These are phyloP conservation scores for Maconellicoccus hirsutus DNA, from an alignment of 1,140 invertebrate species.

Conservation along the genomic window DNA sequence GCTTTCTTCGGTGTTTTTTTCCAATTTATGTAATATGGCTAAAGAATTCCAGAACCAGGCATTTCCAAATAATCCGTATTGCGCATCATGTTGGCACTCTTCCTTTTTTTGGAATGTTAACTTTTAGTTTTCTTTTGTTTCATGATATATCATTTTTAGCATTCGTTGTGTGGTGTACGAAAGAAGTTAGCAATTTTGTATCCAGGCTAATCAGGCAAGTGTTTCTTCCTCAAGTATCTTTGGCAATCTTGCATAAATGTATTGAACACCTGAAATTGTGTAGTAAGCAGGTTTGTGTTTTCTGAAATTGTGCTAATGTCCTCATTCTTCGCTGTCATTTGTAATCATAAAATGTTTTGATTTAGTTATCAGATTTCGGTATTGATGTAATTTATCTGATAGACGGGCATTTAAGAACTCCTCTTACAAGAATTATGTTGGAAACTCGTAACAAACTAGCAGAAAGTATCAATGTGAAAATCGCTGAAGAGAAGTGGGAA, in stretches of 20 bases:
- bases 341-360: too few relatives aligned
- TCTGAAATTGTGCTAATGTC: not conserved
- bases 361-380: slow-evolving; percentile 54
- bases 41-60: slow-evolving; percentile 66
- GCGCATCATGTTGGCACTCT: slow-evolving; percentile 41
- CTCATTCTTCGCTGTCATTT: not conserved
- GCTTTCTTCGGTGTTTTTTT: slow-evolving; percentile 69
- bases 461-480: slow-evolving; percentile 57
- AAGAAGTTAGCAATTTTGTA: slow-evolving; percentile 71
- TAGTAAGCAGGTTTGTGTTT: slow-evolving; percentile 48
- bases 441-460: slow-evolving; percentile 61
- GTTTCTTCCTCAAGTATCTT: slow-evolving; percentile 75
- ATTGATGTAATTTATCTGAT: slow-evolving; percentile 74
- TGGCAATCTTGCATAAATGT: slow-evolving; percentile 76
- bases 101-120: not conserved
- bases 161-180: slow-evolving; percentile 80
- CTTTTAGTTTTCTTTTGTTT: not conserved
- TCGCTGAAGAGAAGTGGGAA: slow-evolving; percentile 57
- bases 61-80: slow-evolving; percentile 60
- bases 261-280: slow-evolving; percentile 63
- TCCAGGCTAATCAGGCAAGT: slow-evolving; percentile 77
- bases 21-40: slow-evolving; percentile 72
- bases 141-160: slow-evolving; percentile 42
- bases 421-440: slow-evolving; percentile 47
- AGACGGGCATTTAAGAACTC: slow-evolving; percentile 59